Evolutionary conservation across 1,140 invertebrate genomes (phyloP).

Genomic region (Heliothis subflexa): DNA sequence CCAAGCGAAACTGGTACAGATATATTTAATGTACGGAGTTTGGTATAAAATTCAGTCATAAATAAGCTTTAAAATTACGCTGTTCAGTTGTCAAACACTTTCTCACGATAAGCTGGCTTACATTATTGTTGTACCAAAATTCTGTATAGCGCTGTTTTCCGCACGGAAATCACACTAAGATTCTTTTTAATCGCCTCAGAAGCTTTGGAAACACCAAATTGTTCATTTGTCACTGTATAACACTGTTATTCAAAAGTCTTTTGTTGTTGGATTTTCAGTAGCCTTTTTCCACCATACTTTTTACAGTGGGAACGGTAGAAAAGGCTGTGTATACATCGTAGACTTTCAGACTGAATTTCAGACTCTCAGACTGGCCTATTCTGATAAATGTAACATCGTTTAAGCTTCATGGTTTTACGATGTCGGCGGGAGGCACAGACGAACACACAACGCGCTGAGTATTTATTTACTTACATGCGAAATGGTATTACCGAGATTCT

Average conservation of each 20-base stretch:
- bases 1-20: background rate
- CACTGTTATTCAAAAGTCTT: too few relatives aligned
- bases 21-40: too few relatives aligned
- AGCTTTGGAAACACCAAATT: too few relatives aligned
- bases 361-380: background rate
- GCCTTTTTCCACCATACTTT: too few relatives aligned
- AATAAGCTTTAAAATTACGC: background rate
- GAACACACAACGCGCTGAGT: constrained; percentile 77
- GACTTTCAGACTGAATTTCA: background rate
- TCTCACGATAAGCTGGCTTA: background rate
- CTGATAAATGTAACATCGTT: background rate
- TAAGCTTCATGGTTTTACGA: background rate
- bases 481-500: constrained; percentile 63
- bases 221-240: too few relatives aligned
- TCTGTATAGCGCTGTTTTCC: too few relatives aligned
- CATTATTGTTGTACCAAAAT: too few relatives aligned
- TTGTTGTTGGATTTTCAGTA: too few relatives aligned
- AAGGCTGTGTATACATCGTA: background rate
- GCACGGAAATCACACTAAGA: too few relatives aligned
- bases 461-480: constrained; percentile 62
- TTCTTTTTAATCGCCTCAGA: too few relatives aligned
- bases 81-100: background rate
- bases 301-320: background rate
- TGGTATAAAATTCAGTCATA: background rate
- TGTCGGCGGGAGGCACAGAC: constrained; percentile 32